Evolutionary conservation across 1,140 invertebrate genomes (phyloP), one percentile per base, ranked within the genome.

Genomic region (Globodera rostochiensis): DNA sequence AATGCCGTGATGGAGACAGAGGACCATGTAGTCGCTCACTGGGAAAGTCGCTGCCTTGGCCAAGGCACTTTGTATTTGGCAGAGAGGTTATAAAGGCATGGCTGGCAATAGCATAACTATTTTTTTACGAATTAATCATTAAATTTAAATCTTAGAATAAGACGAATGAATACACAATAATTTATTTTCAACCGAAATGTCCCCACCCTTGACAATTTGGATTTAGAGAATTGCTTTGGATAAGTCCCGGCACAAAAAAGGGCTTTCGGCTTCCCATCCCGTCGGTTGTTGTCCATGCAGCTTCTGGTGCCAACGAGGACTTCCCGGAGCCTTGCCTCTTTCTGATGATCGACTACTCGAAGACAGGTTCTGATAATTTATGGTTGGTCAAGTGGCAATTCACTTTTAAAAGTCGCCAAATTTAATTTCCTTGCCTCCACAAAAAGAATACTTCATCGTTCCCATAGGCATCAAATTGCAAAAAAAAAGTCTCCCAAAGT

Each of bases 221-320:
- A 80, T 83, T 80, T 71, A 83, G 82, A 7, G 21, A 74, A 49
- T 19, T 83, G 15, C 53, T 84, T 53, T 83, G 82, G 82, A 83
- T 83, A 67, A 49, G 57, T 69, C 46, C 36, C 15, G 73, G 50
- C 53, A 77, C 66, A n/a, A 70, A 74, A 7, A 83, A 70, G 53
- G 82, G 82, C 57, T 71, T 83, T 78, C 73, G 64, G 6, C 36
- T 83, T 57, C 47, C 82, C 13, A 45, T 80, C 80, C 82, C 82
- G n/a, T 50, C 82, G 6, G 80, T 83, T 83, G 82, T 74, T 25
- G 81, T 83, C 8, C 82, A 83, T 84, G 82, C 82, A 19, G 82
- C 70, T 53, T 83, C 82, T 36, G 76, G 67, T 8, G 47, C 82
- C 19, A 83, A 67, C 45, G 83, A 83, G 11, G 73, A 84, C 66